A percentile compares a stretch with the other conserved stretches of the same genome.
phyloP scores from a whole-genome alignment of 1,140 invertebrate genomes.

The Teleogryllus occipitalis region DNA sequence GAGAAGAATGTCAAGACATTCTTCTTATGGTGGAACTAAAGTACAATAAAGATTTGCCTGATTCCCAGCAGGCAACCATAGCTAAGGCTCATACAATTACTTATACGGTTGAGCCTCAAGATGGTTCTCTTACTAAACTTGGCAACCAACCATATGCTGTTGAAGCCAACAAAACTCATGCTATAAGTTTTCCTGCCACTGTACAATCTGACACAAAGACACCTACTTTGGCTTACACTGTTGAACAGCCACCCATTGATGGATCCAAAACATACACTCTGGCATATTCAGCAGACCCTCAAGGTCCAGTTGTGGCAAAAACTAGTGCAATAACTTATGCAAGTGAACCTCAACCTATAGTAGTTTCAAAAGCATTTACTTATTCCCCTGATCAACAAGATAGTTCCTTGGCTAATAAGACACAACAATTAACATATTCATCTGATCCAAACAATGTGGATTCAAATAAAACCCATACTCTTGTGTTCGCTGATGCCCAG shows the following conservation, averaged over 20 bases:
- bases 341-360: conserved; percentile 7
- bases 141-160: background rate
- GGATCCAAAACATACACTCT: conserved; percentile 10
- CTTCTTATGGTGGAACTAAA: conserved; percentile 29
- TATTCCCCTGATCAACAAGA: background rate
- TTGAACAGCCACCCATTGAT: background rate
- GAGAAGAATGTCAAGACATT: conserved; percentile 24
- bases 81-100: conserved; percentile 9
- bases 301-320: conserved; percentile 7
- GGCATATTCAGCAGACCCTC: conserved; percentile 10
- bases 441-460: background rate
- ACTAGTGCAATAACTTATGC: conserved; percentile 1
- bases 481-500: background rate
- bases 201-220: background rate
- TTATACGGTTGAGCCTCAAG: conserved; percentile 7
- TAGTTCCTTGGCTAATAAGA: background rate
- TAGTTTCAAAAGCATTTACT: background rate
- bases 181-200: background rate
- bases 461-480: background rate
- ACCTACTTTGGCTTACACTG: background rate
- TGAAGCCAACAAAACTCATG: conserved; percentile 7
- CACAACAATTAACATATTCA: conserved; percentile 3
- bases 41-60: conserved; percentile 25
- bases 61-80: conserved; percentile 2
- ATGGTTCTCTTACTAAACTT: background rate